Conservation (phyloP, 2,888 invertebrate genomes). For the Ochlodes sylvanus region DNA sequence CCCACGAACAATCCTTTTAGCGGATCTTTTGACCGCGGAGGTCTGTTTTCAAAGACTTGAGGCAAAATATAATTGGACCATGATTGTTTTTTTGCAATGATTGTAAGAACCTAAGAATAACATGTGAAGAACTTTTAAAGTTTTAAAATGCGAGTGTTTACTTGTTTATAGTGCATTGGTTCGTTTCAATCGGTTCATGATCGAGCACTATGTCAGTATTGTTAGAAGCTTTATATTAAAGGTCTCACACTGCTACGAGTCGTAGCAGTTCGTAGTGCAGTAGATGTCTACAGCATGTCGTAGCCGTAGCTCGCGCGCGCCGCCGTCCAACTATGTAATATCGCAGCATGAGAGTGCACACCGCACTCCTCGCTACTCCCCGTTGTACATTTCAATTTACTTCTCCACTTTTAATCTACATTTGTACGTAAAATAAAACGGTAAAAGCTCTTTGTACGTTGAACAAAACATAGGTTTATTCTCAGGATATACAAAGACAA, state of each 20-base stretch:
- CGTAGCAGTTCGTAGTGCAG: background rate
- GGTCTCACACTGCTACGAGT: background rate
- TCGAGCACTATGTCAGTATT: too few species aligned
- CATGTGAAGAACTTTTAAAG: too few species aligned
- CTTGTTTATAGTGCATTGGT: too few species aligned
- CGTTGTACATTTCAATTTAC: conserved; percentile 5
- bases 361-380: background rate
- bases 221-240: too few species aligned
- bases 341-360: conserved; percentile 2
- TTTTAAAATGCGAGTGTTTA: too few species aligned
- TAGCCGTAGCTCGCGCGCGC: background rate
- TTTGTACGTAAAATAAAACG: background rate
- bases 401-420: conserved; percentile 1
- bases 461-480: background rate
- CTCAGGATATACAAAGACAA: background rate
- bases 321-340: background rate
- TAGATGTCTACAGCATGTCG: background rate
- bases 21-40: background rate
- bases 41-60: background rate
- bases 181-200: background rate
- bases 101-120: too few species aligned
- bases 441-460: background rate
- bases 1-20: too few species aligned
- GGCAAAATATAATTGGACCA: too few species aligned
- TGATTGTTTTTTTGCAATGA: too few species aligned